These are phyloP conservation scores for Liasis olivaceus DNA, from an alignment of 2,797 vertebrate genomes.

Conservation along the genomic window DNA sequence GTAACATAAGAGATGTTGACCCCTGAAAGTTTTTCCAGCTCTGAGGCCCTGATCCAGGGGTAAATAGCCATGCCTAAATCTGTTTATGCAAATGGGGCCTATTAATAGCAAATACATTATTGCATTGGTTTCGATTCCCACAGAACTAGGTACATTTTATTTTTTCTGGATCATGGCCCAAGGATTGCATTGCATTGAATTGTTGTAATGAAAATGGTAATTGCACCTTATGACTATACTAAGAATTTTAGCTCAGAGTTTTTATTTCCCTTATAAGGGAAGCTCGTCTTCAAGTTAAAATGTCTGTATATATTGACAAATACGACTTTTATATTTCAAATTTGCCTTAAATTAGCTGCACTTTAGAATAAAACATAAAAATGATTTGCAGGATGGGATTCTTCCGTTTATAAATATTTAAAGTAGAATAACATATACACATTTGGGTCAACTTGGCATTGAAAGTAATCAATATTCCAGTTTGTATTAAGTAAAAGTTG, in stretches of 20 bases:
- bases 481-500: neutral
- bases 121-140: neutral
- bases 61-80: neutral
- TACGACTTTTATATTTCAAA: conserved; percentile 78
- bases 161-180: neutral
- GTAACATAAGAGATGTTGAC: conserved; percentile 60
- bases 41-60: conserved; percentile 10
- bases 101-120: neutral
- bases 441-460: conserved; percentile 58
- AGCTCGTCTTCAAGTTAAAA: conserved; percentile 71
- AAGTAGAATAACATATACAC: conserved; percentile 67
- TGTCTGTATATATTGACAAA: conserved; percentile 74
- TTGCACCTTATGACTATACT: conserved; percentile 47
- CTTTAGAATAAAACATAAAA: conserved; percentile 77
- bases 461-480: conserved; percentile 27
- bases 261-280: conserved; percentile 62
- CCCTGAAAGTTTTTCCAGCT: conserved; percentile 56
- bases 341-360: conserved; percentile 85
- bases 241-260: conserved; percentile 56
- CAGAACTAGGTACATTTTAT: neutral
- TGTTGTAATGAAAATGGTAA: conserved; percentile 10
- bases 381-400: conserved; percentile 68
- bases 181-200: neutral
- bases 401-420: conserved; percentile 77
- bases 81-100: neutral